phyloP scores from a whole-genome alignment of 1,140 invertebrate species.

The Tetramorium parvispinum region DNA sequence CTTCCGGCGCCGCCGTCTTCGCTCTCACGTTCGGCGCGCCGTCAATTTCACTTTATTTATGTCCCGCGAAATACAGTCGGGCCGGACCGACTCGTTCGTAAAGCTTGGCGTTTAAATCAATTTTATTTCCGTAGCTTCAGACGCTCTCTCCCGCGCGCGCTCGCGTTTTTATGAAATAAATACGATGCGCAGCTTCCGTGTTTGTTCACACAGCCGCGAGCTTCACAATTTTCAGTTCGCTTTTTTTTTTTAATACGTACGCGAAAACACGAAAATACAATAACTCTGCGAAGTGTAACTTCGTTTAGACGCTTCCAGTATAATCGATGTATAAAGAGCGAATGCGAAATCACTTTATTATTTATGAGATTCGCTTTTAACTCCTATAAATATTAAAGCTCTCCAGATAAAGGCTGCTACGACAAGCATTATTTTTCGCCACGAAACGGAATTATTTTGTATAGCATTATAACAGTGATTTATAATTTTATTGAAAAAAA shows the following conservation, averaged over 20 bases:
- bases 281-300: neutral
- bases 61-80: neutral
- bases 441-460: neutral
- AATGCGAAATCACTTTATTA: constrained; percentile 7
- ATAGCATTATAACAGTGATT: neutral
- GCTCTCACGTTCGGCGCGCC: neutral
- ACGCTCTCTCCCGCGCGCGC: neutral
- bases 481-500: neutral
- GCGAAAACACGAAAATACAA: neutral
- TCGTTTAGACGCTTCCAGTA: neutral
- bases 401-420: neutral
- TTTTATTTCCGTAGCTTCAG: constrained; percentile 33
- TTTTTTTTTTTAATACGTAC: neutral
- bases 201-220: neutral
- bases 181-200: neutral
- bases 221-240: neutral
- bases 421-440: neutral
- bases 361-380: constrained; percentile 9
- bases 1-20: neutral
- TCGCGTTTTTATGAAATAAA: constrained; percentile 20
- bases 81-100: neutral
- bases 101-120: constrained; percentile 32
- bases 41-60: constrained; percentile 43
- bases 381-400: constrained; percentile 8
- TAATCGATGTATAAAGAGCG: neutral